Percentiles rank a stretch among this genome's conserved stretches.
Evolutionary conservation across 2,888 invertebrate genomes (phyloP).

Genomic region (Diloba caeruleocephala): DNA sequence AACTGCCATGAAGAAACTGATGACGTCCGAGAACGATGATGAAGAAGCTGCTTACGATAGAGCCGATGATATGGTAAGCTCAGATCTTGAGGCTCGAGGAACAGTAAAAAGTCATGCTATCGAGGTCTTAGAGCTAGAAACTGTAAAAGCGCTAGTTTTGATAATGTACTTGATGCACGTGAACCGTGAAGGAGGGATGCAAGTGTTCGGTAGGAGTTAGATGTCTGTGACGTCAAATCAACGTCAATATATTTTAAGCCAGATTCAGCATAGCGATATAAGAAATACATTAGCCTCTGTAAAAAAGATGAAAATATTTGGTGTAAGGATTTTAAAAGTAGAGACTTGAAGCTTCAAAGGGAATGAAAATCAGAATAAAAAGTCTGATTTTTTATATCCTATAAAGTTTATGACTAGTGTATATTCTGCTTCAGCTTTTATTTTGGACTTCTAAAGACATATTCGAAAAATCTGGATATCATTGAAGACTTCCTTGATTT

Average conservation of each 20-base stretch:
- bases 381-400: too few relatives aligned
- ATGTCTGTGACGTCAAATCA: conserved; percentile 35
- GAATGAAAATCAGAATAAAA: too few relatives aligned
- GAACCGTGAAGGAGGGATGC: conserved; percentile 13
- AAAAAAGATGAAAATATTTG: too few relatives aligned
- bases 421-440: too few relatives aligned
- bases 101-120: conserved; percentile 7
- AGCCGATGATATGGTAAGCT: conserved; percentile 92
- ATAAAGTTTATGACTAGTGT: too few relatives aligned
- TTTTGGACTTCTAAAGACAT: too few relatives aligned
- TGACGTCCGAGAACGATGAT: conserved; percentile 81
- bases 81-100: conserved; percentile 36
- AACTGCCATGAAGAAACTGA: conserved; percentile 87
- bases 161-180: conserved; percentile 16
- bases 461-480: background rate
- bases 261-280: too few relatives aligned
- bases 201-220: conserved; percentile 25
- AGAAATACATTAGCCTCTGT: too few relatives aligned
- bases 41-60: conserved; percentile 91
- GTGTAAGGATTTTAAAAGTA: too few relatives aligned
- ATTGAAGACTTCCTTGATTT: background rate
- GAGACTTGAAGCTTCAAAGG: too few relatives aligned
- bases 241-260: conserved; percentile 29
- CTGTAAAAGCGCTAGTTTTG: conserved; percentile 27
- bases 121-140: conserved; percentile 17